Percentiles rank a stretch among this genome's conserved stretches.
These are phyloP conservation scores for Sphaeridia pumilis DNA, from an alignment of 2,888 invertebrate species.

Conservation along the genomic window DNA sequence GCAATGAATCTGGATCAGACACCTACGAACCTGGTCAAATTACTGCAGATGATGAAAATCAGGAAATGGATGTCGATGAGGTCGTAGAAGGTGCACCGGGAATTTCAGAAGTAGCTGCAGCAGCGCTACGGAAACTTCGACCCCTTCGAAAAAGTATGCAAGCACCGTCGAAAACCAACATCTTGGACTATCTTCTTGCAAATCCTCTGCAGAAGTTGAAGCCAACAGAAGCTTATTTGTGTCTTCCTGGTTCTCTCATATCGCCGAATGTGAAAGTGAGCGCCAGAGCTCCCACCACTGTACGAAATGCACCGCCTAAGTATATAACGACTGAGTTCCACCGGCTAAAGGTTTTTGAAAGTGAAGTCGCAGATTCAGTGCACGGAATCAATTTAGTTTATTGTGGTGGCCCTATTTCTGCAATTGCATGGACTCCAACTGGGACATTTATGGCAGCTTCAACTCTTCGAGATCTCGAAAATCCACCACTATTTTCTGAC, in stretches of 20 bases:
- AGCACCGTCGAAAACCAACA: background rate
- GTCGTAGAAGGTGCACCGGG: too few relatives aligned
- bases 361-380: conserved; percentile 18
- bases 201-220: conserved; percentile 7
- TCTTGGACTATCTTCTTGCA: background rate
- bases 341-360: conserved; percentile 24
- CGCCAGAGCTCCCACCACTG: background rate
- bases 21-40: conserved; percentile 3
- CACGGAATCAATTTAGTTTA: conserved; percentile 13
- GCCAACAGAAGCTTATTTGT: background rate
- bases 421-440: conserved; percentile 30
- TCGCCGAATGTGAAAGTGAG: conserved; percentile 17
- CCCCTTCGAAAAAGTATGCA: background rate
- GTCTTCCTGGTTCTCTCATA: conserved; percentile 8
- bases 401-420: conserved; percentile 27
- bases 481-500: conserved; percentile 14
- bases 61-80: too few relatives aligned
- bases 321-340: conserved; percentile 13
- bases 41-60: too few relatives aligned
- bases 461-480: conserved; percentile 15
- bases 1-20: too few relatives aligned
- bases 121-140: background rate
- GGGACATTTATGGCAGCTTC: conserved; percentile 28
- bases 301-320: background rate
- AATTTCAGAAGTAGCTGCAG: background rate